Conservation (phyloP, 2,888 invertebrate species). For the Mesodorylaimus sp. region DNA sequence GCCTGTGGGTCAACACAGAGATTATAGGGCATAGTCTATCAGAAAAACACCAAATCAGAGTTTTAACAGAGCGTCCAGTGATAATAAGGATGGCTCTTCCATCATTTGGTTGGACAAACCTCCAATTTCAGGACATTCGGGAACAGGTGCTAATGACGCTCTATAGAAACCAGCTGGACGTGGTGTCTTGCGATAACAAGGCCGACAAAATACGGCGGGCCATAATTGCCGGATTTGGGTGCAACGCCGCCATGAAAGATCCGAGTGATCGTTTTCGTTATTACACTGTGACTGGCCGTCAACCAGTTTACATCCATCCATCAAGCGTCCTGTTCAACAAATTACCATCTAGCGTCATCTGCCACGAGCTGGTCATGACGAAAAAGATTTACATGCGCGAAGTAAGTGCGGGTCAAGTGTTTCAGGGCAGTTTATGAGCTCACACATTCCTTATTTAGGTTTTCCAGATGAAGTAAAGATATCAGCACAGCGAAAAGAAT, state of each 20-base stretch:
- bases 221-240: constrained; percentile 86
- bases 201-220: constrained; percentile 90
- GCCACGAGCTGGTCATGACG: constrained; percentile 92
- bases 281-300: constrained; percentile 87
- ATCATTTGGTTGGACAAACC: not conserved
- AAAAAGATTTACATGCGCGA: constrained; percentile 99
- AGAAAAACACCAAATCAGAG: no score
- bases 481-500: no score
- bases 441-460: no score
- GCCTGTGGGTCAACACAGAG: no score
- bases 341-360: constrained; percentile 98
- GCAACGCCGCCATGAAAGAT: constrained; percentile 96
- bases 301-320: constrained; percentile 88
- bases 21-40: no score
- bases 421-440: no score
- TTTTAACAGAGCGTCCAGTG: no score
- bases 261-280: constrained; percentile 91
- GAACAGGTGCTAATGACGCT: constrained; percentile 59
- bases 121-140: constrained; percentile 55
- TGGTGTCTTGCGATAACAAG: constrained; percentile 85
- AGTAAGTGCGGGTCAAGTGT: no score
- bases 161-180: constrained; percentile 71
- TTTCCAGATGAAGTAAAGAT: no score
- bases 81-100: no score
- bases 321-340: constrained; percentile 90